These are phyloP conservation scores for Caenorhabditis latens DNA, from an alignment of 1,140 invertebrate genomes.

Conservation along the genomic window DNA sequence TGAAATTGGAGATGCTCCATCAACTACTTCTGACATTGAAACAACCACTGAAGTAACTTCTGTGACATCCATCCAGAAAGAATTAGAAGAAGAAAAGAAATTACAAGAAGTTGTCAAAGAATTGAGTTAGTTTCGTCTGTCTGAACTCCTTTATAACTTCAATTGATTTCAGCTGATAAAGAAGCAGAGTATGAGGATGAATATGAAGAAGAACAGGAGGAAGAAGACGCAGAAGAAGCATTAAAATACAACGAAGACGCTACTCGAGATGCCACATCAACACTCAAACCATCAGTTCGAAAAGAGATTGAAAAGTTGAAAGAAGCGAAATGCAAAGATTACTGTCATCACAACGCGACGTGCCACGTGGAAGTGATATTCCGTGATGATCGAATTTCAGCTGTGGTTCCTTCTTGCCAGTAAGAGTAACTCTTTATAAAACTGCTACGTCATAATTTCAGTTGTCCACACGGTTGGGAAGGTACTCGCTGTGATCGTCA, in stretches of 20 bases:
- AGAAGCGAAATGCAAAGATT: constrained; percentile 36
- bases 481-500: constrained; percentile 50
- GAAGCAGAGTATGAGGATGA: constrained; percentile 33
- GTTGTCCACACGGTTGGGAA: constrained; percentile 47
- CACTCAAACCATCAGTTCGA: constrained; percentile 24
- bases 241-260: constrained; percentile 48
- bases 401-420: constrained; percentile 48
- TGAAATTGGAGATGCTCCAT: constrained; percentile 22
- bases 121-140: neutral
- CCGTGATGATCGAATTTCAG: constrained; percentile 7
- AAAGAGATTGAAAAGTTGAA: constrained; percentile 40
- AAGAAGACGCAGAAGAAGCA: constrained; percentile 47
- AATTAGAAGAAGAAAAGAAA: neutral
- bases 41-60: neutral
- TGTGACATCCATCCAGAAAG: neutral
- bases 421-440: neutral
- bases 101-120: neutral
- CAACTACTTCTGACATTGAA: neutral
- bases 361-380: constrained; percentile 48
- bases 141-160: neutral
- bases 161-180: neutral
- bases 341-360: constrained; percentile 43
- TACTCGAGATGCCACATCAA: constrained; percentile 22
- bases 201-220: constrained; percentile 28
- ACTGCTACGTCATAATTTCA: neutral